A percentile compares a stretch with the other conserved stretches of the same genome.
Evolutionary conservation across 2,113 vertebrate genomes (phyloP).

Genomic region (Chamaetylas fuelleborni): DNA sequence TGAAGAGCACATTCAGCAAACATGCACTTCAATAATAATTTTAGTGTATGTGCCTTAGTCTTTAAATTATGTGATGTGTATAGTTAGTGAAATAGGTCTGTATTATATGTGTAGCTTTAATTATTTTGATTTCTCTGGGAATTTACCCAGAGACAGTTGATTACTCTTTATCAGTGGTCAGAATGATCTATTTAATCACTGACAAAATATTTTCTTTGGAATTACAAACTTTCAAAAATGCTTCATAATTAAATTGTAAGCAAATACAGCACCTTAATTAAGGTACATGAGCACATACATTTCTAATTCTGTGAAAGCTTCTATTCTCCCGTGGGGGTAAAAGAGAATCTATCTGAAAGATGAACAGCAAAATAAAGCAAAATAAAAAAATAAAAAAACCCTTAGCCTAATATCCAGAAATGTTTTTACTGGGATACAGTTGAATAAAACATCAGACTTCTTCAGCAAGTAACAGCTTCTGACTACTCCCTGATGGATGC

Average conservation of each 20-base stretch:
- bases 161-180: not conserved
- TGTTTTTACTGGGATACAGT: constrained; percentile 44
- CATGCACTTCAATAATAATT: not conserved
- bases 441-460: constrained; percentile 76
- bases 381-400: not conserved
- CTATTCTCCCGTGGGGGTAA: not conserved
- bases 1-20: not conserved
- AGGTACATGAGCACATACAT: not conserved
- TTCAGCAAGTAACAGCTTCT: constrained; percentile 62
- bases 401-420: constrained; percentile 57
- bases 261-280: not conserved
- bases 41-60: not conserved
- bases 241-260: not conserved
- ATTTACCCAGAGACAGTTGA: not conserved
- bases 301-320: not conserved
- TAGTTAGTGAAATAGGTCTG: not conserved
- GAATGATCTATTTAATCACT: not conserved
- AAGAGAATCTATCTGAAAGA: not conserved
- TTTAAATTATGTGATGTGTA: not conserved
- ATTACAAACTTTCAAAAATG: not conserved
- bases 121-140: not conserved
- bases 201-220: not conserved
- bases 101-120: not conserved
- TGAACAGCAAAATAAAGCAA: constrained; percentile 11
- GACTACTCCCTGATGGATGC: constrained; percentile 63